Conservation (phyloP, 2,888 invertebrate species). For the Rhopalosiphum nymphaeae region DNA sequence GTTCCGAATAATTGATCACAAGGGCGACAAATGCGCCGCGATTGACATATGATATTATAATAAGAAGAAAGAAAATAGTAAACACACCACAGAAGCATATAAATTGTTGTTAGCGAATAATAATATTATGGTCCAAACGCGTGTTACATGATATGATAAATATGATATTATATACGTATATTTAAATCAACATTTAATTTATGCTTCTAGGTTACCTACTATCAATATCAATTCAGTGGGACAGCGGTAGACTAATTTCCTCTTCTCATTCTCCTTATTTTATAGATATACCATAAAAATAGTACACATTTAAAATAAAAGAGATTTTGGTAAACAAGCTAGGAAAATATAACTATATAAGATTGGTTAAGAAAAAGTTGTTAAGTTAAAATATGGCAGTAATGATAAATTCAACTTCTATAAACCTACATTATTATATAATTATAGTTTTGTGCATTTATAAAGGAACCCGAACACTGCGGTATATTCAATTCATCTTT, state of each 20-base stretch:
- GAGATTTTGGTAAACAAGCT: not conserved
- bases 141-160: not conserved
- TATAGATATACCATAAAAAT: no score
- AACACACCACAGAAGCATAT: not conserved
- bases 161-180: no score
- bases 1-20: not conserved
- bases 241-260: no score
- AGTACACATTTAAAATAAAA: not conserved
- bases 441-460: no score
- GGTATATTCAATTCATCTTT: not conserved
- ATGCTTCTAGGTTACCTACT: no score
- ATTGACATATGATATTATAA: not conserved
- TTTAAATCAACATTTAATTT: no score
- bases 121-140: not conserved
- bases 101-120: not conserved
- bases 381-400: not conserved
- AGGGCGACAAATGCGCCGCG: not conserved
- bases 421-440: not conserved
- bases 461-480: not conserved
- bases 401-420: not conserved
- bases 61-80: not conserved
- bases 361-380: not conserved
- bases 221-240: no score
- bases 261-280: no score
- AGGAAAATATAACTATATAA: not conserved